Percentiles rank a stretch among this genome's conserved stretches.
phyloP scores from a whole-genome alignment of 2,888 invertebrate species.

The Troides helena region DNA sequence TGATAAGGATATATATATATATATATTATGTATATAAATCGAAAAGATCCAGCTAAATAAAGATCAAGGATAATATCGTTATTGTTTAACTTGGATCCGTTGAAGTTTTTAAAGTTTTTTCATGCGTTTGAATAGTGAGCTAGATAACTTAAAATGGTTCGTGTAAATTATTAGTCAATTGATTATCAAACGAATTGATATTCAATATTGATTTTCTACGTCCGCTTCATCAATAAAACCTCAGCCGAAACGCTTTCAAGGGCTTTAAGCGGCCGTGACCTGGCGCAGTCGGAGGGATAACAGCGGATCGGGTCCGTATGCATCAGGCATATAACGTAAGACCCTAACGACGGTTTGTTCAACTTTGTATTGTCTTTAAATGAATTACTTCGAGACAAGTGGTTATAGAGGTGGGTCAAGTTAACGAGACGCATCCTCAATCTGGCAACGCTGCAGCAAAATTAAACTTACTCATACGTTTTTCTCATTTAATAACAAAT shows the following conservation, averaged over 20 bases:
- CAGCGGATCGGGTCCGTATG: constrained; percentile 55
- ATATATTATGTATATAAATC: too few relatives aligned
- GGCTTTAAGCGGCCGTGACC: constrained; percentile 79
- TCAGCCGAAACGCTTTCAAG: constrained; percentile 71
- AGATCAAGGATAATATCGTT: too few relatives aligned
- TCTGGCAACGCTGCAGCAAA: neutral
- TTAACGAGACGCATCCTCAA: constrained; percentile 28
- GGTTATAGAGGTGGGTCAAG: constrained; percentile 12
- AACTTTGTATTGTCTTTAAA: constrained; percentile 41
- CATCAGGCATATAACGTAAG: constrained; percentile 39
- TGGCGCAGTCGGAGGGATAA: constrained; percentile 51
- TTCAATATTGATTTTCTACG: constrained; percentile 32
- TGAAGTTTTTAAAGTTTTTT: too few relatives aligned
- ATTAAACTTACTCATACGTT: constrained; percentile 11
- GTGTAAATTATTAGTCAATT: neutral
- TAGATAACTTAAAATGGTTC: too few relatives aligned
- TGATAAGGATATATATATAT: too few relatives aligned
- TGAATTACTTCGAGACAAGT: constrained; percentile 36
- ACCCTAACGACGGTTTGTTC: constrained; percentile 47
- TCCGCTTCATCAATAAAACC: constrained; percentile 61
- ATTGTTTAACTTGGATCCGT: too few relatives aligned
- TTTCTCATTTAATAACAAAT: neutral
- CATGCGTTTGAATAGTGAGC: too few relatives aligned
- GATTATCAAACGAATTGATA: neutral
- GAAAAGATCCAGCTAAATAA: too few relatives aligned